Evolutionary conservation across 35 echinoderm and acorn worm species (phyloP), one percentile per base, ranked within the genome.

Genomic region (Lytechinus variegatus): DNA sequence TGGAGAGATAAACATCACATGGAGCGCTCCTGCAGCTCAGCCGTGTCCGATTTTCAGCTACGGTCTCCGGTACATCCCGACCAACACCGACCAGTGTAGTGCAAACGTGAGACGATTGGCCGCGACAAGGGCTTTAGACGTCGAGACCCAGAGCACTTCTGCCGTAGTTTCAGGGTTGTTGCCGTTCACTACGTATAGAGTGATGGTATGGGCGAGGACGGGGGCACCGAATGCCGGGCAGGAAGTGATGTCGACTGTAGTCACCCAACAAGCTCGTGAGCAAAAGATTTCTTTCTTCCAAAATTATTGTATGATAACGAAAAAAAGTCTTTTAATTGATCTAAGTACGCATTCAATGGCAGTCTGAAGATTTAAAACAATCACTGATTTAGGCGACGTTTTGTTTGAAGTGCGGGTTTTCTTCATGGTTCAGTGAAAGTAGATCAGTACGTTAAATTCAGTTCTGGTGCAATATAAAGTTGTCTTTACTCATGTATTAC

Each of bases 251-350:
- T 53, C 92, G 14, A 55, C 92, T 4, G 28, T 57, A 19, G 53
- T 57, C n/a, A 93, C 92, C n/a, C 21, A 12, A 27, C 92, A 93
- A 57, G 92, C 28, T 93, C 29, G 92, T 93, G 28, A 93, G 92
- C 52, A 12, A 51, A 9, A 90, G 2, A 90, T 8, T 51, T 21
- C 52, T 4, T 14, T 9, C 33, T n/a, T 4, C 29, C 9, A 27
- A 89, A 89, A 3, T 12, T 14, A 53, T 53, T 89, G 9, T 52
- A 44, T 9, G 87, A n/a, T n/a, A n/a, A n/a, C n/a, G n/a, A n/a
- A n/a, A n/a, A n/a, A n/a, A n/a, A n/a, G n/a, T n/a, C n/a, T n/a
- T n/a, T n/a, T n/a, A n/a, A 44, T 44, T 44, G 33, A 44, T 44
- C 33, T 44, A 44, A 44, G 33, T 44, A 1, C 33, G 33, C 33